phyloP scores from a whole-genome alignment of 2,113 vertebrate species.

The Sturnus vulgaris region DNA sequence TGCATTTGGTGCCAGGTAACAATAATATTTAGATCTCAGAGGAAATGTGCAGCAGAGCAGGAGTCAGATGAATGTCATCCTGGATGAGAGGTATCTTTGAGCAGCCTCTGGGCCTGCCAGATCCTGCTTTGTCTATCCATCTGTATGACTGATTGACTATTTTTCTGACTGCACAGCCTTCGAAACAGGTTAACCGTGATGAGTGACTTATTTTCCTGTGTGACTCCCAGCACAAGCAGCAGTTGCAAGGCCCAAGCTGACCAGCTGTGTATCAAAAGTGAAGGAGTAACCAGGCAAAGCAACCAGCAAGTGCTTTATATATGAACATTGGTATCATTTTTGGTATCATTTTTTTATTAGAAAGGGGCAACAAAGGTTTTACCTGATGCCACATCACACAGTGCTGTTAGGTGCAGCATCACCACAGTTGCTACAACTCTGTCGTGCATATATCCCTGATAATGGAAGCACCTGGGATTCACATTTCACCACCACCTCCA shows the following conservation, averaged over 20 bases:
- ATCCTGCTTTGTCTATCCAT: not conserved
- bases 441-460: not conserved
- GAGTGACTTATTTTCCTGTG: not conserved
- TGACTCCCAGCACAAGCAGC: not conserved
- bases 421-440: not conserved
- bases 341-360: not conserved
- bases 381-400: not conserved
- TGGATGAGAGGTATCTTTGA: not conserved
- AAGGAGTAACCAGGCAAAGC: not conserved
- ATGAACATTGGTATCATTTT: fast-evolving
- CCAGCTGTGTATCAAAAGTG: not conserved
- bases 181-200: not conserved
- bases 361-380: not conserved
- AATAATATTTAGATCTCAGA: not conserved
- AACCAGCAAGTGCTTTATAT: not conserved
- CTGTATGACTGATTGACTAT: not conserved
- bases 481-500: fast-evolving
- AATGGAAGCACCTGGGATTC: not conserved
- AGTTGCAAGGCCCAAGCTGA: not conserved
- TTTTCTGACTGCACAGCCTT: not conserved
- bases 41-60: not conserved
- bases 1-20: not conserved
- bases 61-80: not conserved
- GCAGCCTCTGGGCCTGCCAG: not conserved
- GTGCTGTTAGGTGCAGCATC: not conserved